Evolutionary conservation across 2,888 invertebrate species (phyloP), one percentile per base, ranked within the genome.

Genomic region (Drosophila anceps): DNA sequence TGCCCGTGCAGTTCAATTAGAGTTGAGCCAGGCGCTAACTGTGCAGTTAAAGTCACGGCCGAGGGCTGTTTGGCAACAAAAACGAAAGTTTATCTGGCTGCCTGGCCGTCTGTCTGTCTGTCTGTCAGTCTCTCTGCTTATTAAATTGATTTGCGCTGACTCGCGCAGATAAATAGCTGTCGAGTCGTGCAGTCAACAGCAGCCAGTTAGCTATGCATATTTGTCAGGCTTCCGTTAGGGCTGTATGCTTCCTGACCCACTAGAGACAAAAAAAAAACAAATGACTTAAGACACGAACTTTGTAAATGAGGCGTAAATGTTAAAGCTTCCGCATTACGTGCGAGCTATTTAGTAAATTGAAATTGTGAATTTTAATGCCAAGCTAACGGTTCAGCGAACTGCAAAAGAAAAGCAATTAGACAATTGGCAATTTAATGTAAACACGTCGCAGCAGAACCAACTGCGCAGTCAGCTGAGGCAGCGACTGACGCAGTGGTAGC

Each of bases 231-330:
- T 87, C 88, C 83, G 83, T 70, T 77, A 60, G 59, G 60, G 66
- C 66, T 50, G 37, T 41, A 10, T 12, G 27, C 48, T 85, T 86
- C 75, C 88, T 76, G 76, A 84, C 84, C 83, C 80, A 84, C 35
- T 54, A n/a, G 37, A 37, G 53, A 0, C 46, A 70, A 27, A 50
- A 15, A 15, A 48, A 10, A 72, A 79, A 76, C 69, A 53, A 84
- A 84, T 58, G 87, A 85, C 88, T 88, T 74, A 71, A 78, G 82
- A 71, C 87, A 87, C 87, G 71, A 87, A 87, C 80, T 82, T 71
- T 70, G 63, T 50, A 69, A 50, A 58, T 80, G 69, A 69, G 68
- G 48, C 68, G 64, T 61, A 57, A 63, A 59, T n/a, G 18, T n/a
- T 41, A 44, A 39, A 51, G 62, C 77, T 85, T 84, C 84, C 84